phyloP scores from a whole-genome alignment of 2,113 vertebrate species.

The Pelecanoides urinatrix region DNA sequence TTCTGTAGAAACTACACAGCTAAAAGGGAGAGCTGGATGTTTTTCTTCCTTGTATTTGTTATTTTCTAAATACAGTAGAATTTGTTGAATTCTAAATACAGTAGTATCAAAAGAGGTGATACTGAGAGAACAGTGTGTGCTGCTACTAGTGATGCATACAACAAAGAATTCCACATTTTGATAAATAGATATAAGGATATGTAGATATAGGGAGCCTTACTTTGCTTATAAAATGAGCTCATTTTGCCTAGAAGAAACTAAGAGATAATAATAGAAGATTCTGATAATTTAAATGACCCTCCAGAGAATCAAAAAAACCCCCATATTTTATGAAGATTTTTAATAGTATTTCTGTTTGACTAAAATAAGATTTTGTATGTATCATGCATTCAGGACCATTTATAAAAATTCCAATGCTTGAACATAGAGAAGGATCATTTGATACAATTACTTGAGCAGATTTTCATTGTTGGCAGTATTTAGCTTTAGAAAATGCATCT shows the following conservation, averaged over 20 bases:
- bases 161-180: neutral
- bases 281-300: neutral
- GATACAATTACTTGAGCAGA: slow-evolving; percentile 21
- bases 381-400: neutral
- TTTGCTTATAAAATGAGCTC: neutral
- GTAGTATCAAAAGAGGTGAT: neutral
- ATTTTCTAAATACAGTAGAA: neutral
- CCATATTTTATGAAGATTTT: neutral
- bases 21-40: neutral
- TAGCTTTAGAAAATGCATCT: slow-evolving; percentile 37
- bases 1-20: neutral
- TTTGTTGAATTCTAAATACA: neutral
- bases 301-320: neutral
- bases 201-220: neutral
- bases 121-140: neutral
- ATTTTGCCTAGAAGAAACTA: neutral
- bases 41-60: neutral
- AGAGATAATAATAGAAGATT: neutral
- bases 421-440: slow-evolving; percentile 12
- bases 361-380: neutral
- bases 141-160: neutral
- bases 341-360: neutral
- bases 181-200: neutral
- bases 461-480: slow-evolving; percentile 28
- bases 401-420: neutral